Evolutionary conservation across 2,113 vertebrate genomes (phyloP), one percentile per base, ranked within the genome.

Genomic region (Cephalopholis sonnerati): DNA sequence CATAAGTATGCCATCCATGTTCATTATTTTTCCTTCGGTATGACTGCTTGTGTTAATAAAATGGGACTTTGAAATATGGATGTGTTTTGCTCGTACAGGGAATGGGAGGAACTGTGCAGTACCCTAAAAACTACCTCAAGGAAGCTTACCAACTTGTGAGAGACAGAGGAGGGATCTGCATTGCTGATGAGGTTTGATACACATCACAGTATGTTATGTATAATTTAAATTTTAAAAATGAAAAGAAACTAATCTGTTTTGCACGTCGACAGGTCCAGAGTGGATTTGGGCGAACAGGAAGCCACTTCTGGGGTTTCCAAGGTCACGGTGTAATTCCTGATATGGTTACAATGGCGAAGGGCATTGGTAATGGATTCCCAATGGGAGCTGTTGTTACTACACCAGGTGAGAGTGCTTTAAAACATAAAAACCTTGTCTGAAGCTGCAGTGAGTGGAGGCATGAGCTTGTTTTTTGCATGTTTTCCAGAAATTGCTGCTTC

Each of bases 321-420:
- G 95, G 95, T 32, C 97, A 99, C 8, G 95, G 86, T 0, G 93
- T 99, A 10, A 68, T 97, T 54, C 98, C 98, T 50, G 98, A 99
- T 81, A 97, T 99, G 3, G 96, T 99, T 64, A 99, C 97, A 46
- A 95, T 98, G 96, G 97, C 97, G 0, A 99, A 99, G 88, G 97
- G 96, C 27, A 99, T 99, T 18, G 98, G 95, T 9, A 99, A 99
- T 76, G 98, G 98, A n/a, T 99, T 98, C 88, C 98, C 98, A 44
- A 98, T 99, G 97, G 98, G 94, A 81, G 98, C 97, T 41, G 95
- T 99, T 73, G 95, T 98, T 48, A 99, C 98, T 39, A 97, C 96
- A 72, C 90, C 96, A 94, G 98, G 98, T 99, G 89, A 86, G 84
- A 63, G 32, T 50, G 13, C 44, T 55, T 20, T 46, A 3, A 65